phyloP scores from a whole-genome alignment of 2,113 vertebrate genomes.

The Bothrops jararaca region DNA sequence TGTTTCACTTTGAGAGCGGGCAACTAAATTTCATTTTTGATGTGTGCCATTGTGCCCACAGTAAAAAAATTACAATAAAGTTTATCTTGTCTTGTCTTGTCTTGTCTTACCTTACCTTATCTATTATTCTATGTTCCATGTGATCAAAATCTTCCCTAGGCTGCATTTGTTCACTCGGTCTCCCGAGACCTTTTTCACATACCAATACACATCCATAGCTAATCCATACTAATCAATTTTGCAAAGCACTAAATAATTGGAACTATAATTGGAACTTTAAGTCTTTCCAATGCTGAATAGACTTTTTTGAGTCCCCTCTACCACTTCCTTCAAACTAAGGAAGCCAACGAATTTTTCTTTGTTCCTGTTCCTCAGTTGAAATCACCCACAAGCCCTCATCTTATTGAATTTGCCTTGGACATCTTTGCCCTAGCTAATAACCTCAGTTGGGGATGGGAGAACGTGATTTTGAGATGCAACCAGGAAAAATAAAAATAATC shows the following conservation, averaged over 20 bases:
- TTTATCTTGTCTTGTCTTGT: too few relatives aligned
- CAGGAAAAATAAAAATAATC: background rate
- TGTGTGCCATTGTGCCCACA: too few relatives aligned
- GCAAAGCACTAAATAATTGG: background rate
- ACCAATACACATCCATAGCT: background rate
- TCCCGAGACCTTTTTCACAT: background rate
- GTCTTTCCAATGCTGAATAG: background rate
- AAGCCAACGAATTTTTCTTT: background rate
- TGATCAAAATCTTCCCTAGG: background rate
- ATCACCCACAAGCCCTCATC: background rate
- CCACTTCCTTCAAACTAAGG: background rate
- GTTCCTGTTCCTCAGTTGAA: background rate
- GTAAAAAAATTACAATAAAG: too few relatives aligned
- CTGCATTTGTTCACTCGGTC: background rate
- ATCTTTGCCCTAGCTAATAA: background rate
- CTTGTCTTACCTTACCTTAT: too few relatives aligned
- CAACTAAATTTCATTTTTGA: too few relatives aligned
- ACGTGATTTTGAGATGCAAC: background rate
- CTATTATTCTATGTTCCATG: background rate
- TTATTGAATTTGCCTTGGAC: background rate
- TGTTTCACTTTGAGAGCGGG: too few relatives aligned
- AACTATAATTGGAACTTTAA: too few relatives aligned
- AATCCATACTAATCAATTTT: background rate
- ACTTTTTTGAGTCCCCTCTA: background rate
- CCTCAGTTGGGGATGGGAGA: background rate